phyloP scores from a whole-genome alignment of 2,888 invertebrate genomes.

The Chouioia cunea region DNA sequence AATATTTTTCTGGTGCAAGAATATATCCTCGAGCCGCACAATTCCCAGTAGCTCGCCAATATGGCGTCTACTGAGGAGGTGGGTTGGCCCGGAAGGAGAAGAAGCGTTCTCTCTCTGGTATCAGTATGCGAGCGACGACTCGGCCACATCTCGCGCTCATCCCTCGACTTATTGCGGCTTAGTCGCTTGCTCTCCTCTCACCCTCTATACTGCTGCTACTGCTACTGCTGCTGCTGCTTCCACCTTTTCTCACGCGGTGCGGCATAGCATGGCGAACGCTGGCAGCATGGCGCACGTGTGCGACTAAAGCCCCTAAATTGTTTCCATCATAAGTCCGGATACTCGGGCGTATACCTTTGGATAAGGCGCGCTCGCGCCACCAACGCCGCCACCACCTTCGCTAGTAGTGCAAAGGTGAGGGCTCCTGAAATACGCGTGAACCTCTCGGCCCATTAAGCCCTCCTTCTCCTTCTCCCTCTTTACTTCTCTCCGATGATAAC shows the following conservation, averaged over 20 bases:
- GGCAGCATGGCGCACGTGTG: constrained; percentile 29
- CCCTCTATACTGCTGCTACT: constrained; percentile 49
- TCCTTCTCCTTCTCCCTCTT: constrained; percentile 13
- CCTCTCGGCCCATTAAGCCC: constrained; percentile 61
- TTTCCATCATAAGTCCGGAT: constrained; percentile 69
- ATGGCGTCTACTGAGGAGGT: neutral
- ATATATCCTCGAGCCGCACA: too few species aligned
- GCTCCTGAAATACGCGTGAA: constrained; percentile 60
- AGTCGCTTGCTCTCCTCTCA: constrained; percentile 54
- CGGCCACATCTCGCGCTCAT: constrained; percentile 69
- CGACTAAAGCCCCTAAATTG: constrained; percentile 67
- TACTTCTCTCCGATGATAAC: constrained; percentile 49
- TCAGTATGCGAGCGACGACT: constrained; percentile 68
- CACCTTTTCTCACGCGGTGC: constrained; percentile 42
- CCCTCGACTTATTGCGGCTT: constrained; percentile 69
- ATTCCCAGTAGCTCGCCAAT: too few species aligned
- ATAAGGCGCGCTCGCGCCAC: constrained; percentile 56
- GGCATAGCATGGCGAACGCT: constrained; percentile 43
- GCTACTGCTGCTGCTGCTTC: constrained; percentile 49
- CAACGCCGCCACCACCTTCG: constrained; percentile 41
- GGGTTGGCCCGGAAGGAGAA: constrained; percentile 9
- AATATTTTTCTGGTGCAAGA: neutral
- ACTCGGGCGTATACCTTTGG: constrained; percentile 62
- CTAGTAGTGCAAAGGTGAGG: constrained; percentile 49
- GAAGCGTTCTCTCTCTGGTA: constrained; percentile 52